Evolutionary conservation across 1,140 invertebrate genomes (phyloP).

Genomic region (Drosophila repleta): DNA sequence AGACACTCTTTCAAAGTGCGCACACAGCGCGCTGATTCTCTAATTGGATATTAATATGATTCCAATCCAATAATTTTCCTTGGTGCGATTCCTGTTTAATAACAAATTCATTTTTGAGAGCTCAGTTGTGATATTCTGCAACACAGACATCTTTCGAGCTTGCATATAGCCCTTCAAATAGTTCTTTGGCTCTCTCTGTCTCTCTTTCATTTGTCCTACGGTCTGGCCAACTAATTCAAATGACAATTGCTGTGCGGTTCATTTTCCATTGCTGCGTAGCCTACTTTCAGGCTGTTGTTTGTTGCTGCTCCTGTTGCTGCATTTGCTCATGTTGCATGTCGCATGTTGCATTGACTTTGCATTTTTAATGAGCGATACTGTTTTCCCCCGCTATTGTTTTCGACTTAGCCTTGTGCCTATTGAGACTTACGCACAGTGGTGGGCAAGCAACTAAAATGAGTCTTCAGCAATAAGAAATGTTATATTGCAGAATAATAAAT

Average conservation of each 20-base stretch:
- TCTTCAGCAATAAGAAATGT: no score
- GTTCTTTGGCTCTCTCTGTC: background rate
- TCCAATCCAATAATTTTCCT: no score
- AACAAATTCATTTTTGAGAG: no score
- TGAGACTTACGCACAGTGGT: constrained; percentile 28
- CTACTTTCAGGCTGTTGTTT: constrained; percentile 29
- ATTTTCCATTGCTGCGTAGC: constrained; percentile 40
- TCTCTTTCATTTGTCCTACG: background rate
- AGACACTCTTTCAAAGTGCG: background rate
- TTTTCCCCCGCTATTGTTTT: constrained; percentile 30
- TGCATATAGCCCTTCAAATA: no score
- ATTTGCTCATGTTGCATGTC: constrained; percentile 21
- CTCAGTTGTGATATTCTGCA: no score
- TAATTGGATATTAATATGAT: no score
- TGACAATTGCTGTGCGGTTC: constrained; percentile 29
- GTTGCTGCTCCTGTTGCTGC: constrained; percentile 6
- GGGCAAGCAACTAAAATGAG: background rate
- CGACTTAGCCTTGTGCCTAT: constrained; percentile 47
- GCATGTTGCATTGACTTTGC: constrained; percentile 26
- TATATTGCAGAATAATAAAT: no score
- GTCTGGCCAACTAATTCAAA: constrained; percentile 13
- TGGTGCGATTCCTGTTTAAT: no score
- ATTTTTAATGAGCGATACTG: constrained; percentile 18
- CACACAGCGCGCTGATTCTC: no score
- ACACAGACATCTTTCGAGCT: background rate